phyloP scores from a whole-genome alignment of 1,140 invertebrate species.

The Drosophila gunungcola region DNA sequence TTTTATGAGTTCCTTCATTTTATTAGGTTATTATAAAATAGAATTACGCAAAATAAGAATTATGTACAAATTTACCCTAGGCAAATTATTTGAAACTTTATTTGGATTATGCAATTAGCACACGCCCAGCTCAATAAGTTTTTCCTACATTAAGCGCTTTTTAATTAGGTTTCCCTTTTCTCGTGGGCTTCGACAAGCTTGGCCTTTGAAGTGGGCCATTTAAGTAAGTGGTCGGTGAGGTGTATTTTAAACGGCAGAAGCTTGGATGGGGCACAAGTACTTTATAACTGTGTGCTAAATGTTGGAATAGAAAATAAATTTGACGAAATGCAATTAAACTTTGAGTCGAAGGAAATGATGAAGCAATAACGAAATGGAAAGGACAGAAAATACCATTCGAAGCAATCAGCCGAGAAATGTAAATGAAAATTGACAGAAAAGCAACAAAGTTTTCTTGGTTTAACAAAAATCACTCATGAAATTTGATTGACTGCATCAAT shows the following conservation, averaged over 20 bases:
- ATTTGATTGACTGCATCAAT: slow-evolving; percentile 81
- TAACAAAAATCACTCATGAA: slow-evolving; percentile 78
- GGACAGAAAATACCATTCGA: slow-evolving; percentile 23
- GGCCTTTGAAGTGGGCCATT: slow-evolving; percentile 58
- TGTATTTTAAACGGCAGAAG: not conserved
- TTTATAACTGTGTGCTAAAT: slow-evolving; percentile 69
- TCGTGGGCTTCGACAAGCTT: not conserved
- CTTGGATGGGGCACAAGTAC: slow-evolving; percentile 22
- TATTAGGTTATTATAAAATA: not conserved
- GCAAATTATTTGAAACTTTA: slow-evolving; percentile 79
- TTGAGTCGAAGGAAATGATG: slow-evolving; percentile 12
- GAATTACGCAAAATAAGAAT: not conserved
- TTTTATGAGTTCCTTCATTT: not conserved
- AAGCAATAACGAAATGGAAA: slow-evolving; percentile 17
- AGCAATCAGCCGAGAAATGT: slow-evolving; percentile 68
- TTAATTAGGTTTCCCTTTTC: slow-evolving; percentile 69
- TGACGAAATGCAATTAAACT: slow-evolving; percentile 62
- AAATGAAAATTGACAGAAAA: slow-evolving; percentile 76
- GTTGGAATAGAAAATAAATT: slow-evolving; percentile 2
- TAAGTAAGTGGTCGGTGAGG: slow-evolving; percentile 12
- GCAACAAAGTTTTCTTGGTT: slow-evolving; percentile 55
- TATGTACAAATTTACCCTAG: slow-evolving; percentile 23
- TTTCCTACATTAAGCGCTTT: slow-evolving; percentile 66
- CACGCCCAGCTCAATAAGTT: slow-evolving; percentile 62
- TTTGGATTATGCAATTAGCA: slow-evolving; percentile 80